Conservation (phyloP, 1,140 invertebrate genomes). For the Trigoniulus corallinus region DNA sequence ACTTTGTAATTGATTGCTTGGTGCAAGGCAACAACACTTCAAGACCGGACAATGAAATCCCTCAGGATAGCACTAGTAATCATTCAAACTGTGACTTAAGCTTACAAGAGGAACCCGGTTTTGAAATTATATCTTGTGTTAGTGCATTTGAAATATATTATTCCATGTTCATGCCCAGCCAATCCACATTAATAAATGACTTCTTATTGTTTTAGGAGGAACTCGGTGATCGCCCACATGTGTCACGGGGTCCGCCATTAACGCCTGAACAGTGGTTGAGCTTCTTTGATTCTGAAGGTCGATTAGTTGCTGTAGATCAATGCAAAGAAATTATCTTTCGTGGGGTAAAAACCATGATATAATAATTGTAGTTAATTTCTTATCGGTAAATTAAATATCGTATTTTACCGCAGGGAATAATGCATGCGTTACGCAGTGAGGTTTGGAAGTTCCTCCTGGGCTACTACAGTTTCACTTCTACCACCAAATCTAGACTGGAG, state of each 20-base stretch:
- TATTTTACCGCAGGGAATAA: slow-evolving; percentile 38
- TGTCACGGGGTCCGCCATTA: slow-evolving; percentile 46
- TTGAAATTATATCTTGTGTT: slow-evolving; percentile 24
- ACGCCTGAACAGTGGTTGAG: slow-evolving; percentile 57
- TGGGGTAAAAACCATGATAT: slow-evolving; percentile 43
- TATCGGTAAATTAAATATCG: slow-evolving; percentile 4
- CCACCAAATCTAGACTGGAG: slow-evolving; percentile 45
- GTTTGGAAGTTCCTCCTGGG: slow-evolving; percentile 92
- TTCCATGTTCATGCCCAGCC: too few relatives aligned
- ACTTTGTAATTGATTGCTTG: slow-evolving; percentile 35
- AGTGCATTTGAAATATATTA: not conserved
- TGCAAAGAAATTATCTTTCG: slow-evolving; percentile 39
- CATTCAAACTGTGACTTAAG: slow-evolving; percentile 30
- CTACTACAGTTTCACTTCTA: slow-evolving; percentile 72
- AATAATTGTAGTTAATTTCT: slow-evolving; percentile 1
- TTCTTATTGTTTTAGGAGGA: slow-evolving; percentile 19
- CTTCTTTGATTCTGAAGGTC: slow-evolving; percentile 55
- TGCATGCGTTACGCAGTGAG: slow-evolving; percentile 51
- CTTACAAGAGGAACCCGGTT: slow-evolving; percentile 28
- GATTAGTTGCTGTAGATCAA: slow-evolving; percentile 26
- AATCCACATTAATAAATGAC: too few relatives aligned
- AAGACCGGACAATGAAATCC: slow-evolving; percentile 29
- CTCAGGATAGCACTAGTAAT: slow-evolving; percentile 36
- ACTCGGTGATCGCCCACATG: slow-evolving; percentile 24
- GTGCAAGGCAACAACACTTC: slow-evolving; percentile 1